A percentile compares a stretch with the other conserved stretches of the same genome.
Conservation (phyloP, 2,113 vertebrate species). For the Columbina picui region DNA sequence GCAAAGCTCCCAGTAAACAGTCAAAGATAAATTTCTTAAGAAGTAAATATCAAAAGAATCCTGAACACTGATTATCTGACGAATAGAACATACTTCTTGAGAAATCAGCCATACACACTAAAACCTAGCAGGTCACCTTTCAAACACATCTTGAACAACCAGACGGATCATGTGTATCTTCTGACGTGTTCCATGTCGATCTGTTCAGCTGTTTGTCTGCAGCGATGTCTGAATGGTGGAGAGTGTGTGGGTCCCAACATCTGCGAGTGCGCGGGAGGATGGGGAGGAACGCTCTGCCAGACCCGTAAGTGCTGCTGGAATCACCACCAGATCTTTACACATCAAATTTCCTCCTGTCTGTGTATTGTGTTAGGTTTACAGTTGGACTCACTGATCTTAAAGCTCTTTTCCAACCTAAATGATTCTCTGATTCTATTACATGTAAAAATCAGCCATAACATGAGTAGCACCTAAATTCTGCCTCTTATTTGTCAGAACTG, state of each 20-base stretch:
- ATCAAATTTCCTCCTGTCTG: fast-evolving
- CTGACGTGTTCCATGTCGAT: background rate
- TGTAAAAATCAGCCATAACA: background rate
- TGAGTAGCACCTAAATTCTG: background rate
- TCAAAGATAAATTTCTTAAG: background rate
- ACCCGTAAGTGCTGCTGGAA: slow-evolving; percentile 73
- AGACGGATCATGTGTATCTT: background rate
- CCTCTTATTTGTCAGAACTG: background rate
- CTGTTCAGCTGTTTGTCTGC: slow-evolving; percentile 77
- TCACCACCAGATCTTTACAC: fast-evolving
- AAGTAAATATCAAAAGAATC: background rate
- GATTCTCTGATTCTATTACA: background rate
- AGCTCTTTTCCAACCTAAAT: background rate
- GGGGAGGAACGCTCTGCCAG: slow-evolving; percentile 78
- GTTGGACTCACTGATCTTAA: background rate
- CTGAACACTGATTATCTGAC: background rate
- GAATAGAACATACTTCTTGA: background rate
- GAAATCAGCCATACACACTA: background rate
- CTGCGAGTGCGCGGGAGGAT: slow-evolving; percentile 69
- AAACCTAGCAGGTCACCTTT: background rate
- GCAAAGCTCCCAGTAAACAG: background rate
- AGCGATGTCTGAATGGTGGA: slow-evolving; percentile 75
- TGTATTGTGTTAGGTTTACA: background rate
- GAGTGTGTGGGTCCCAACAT: slow-evolving; percentile 74
- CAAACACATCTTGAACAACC: background rate